A percentile compares a stretch with the other conserved stretches of the same genome.
Evolutionary conservation across 2,797 vertebrate species (phyloP).

Genomic region (Capromys pilorides): DNA sequence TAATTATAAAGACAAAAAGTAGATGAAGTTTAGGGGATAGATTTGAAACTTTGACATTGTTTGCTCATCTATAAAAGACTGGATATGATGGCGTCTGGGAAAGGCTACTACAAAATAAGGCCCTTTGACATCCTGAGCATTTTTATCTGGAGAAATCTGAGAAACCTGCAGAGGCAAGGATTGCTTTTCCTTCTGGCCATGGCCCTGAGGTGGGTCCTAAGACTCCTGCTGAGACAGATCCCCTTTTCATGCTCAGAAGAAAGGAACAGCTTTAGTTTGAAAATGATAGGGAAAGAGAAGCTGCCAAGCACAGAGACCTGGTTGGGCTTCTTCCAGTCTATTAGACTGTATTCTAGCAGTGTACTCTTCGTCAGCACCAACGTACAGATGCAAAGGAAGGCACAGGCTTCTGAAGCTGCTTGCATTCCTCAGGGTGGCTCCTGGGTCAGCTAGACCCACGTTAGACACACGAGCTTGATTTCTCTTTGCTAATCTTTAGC

Average conservation of each 20-base stretch:
- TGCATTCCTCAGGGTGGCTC: background rate
- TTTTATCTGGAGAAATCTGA: background rate
- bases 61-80: background rate
- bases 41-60: background rate
- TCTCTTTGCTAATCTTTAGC: background rate
- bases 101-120: background rate
- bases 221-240: background rate
- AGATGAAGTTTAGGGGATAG: background rate
- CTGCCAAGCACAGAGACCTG: background rate
- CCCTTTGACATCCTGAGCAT: background rate
- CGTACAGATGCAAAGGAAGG: background rate
- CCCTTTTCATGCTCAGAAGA: background rate
- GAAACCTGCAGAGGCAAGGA: background rate
- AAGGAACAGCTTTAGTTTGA: background rate
- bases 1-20: background rate
- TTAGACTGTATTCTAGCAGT: background rate
- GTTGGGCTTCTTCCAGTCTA: background rate
- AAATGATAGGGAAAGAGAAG: background rate
- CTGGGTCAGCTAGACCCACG: background rate
- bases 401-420: background rate
- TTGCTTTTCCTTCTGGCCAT: background rate
- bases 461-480: background rate
- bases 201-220: background rate
- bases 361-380: too few relatives aligned
- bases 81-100: background rate